A percentile compares a stretch with the other conserved stretches of the same genome.
Evolutionary conservation across 2,113 vertebrate species (phyloP).

Genomic region (Ahaetulla prasina): DNA sequence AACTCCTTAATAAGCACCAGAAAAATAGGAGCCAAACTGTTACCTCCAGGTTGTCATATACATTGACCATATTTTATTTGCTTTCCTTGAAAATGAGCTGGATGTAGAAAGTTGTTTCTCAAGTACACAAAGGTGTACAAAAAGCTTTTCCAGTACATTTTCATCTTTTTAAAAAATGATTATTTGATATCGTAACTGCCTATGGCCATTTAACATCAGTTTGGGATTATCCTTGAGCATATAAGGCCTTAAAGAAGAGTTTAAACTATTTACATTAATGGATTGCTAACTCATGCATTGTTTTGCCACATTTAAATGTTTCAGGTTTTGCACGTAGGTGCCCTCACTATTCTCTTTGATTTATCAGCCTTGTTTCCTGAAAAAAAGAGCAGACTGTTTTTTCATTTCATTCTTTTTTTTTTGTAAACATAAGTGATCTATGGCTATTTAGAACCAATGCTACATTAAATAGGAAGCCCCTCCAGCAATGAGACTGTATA

Average conservation of each 20-base stretch:
- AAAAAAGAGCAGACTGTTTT: accelerated
- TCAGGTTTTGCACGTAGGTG: background rate
- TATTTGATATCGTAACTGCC: background rate
- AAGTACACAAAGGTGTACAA: background rate
- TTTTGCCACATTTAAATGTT: accelerated
- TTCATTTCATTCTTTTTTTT: background rate
- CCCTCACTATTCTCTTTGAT: background rate
- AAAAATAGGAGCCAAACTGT: background rate
- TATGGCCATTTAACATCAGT: background rate
- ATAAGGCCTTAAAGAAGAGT: accelerated
- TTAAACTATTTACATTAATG: background rate
- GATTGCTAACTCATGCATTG: background rate
- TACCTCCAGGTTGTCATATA: background rate
- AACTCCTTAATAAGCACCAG: background rate
- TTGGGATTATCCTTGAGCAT: accelerated
- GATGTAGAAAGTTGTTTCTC: background rate
- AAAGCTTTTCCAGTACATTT: background rate
- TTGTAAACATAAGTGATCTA: background rate
- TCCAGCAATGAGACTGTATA: conserved; percentile 27
- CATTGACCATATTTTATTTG: background rate
- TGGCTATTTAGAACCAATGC: conserved; percentile 1
- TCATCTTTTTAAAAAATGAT: background rate
- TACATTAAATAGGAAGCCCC: background rate
- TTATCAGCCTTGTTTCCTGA: accelerated
- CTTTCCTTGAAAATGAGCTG: background rate